Evolutionary conservation across 2,797 vertebrate species (phyloP).

Genomic region (Acipenser transmontanus): DNA sequence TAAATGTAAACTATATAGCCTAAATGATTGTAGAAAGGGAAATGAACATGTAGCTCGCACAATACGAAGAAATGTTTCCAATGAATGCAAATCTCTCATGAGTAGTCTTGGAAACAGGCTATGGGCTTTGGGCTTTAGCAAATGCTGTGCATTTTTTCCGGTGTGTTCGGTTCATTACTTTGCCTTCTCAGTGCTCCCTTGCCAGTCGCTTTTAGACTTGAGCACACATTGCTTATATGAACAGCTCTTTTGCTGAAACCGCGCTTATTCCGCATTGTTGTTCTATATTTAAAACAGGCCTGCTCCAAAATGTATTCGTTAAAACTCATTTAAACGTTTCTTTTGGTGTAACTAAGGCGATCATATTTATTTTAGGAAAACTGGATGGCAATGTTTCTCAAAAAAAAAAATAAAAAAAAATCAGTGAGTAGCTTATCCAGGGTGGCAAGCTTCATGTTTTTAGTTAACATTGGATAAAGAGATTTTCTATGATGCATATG

Average conservation of each 20-base stretch:
- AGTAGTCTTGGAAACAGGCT: conserved; percentile 40
- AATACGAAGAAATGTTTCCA: conserved; percentile 31
- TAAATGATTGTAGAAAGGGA: conserved; percentile 18
- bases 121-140: conserved; percentile 59
- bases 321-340: too few relatives aligned
- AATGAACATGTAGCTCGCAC: conserved; percentile 16
- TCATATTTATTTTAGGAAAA: background rate
- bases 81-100: conserved; percentile 49
- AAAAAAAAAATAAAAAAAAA: background rate
- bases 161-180: conserved; percentile 85
- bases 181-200: conserved; percentile 79
- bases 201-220: conserved; percentile 63
- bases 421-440: background rate
- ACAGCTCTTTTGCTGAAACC: conserved; percentile 45
- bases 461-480: background rate
- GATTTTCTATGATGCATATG: background rate
- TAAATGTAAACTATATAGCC: conserved; percentile 42
- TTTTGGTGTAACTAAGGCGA: background rate
- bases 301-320: too few relatives aligned
- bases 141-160: conserved; percentile 68
- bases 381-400: background rate
- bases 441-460: background rate
- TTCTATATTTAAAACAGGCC: too few relatives aligned
- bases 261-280: conserved; percentile 41
- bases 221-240: conserved; percentile 85